phyloP scores from a whole-genome alignment of 2,888 invertebrate genomes.

The Nomada lathburiana region DNA sequence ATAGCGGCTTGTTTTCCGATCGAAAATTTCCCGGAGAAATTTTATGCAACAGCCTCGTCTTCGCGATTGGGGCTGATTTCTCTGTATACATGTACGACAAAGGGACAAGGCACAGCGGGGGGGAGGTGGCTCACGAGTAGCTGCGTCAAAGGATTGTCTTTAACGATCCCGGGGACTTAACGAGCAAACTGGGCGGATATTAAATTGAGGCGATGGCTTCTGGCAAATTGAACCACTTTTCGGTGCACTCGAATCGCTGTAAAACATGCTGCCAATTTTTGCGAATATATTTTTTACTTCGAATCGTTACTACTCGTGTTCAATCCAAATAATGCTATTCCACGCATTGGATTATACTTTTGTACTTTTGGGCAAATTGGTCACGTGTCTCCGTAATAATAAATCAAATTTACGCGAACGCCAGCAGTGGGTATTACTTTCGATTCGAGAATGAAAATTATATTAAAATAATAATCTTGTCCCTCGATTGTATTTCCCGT shows the following conservation, averaged over 20 bases:
- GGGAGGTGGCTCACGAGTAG: slow-evolving; percentile 6
- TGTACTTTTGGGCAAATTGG: too few species aligned
- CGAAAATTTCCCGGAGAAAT: slow-evolving; percentile 49
- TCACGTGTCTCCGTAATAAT: too few species aligned
- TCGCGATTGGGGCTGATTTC: slow-evolving; percentile 27
- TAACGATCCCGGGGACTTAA: slow-evolving; percentile 20
- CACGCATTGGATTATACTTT: too few species aligned
- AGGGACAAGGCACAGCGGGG: not conserved
- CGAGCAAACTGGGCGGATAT: slow-evolving; percentile 30
- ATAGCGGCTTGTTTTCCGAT: slow-evolving; percentile 56
- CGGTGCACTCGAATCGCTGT: not conserved
- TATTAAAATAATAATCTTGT: too few species aligned
- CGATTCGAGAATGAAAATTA: too few species aligned
- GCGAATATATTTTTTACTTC: not conserved
- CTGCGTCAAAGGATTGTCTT: slow-evolving; percentile 38
- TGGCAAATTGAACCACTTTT: slow-evolving; percentile 26
- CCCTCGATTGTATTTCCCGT: too few species aligned
- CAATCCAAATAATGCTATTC: too few species aligned
- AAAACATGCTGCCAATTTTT: slow-evolving; percentile 2
- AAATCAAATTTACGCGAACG: too few species aligned
- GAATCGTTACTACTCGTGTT: not conserved
- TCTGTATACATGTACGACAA: not conserved
- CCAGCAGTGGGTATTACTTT: too few species aligned
- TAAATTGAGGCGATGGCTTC: slow-evolving; percentile 26
- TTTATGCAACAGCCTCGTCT: slow-evolving; percentile 17